phyloP scores from a whole-genome alignment of 1,140 invertebrate genomes.

The Caerostris darwini region DNA sequence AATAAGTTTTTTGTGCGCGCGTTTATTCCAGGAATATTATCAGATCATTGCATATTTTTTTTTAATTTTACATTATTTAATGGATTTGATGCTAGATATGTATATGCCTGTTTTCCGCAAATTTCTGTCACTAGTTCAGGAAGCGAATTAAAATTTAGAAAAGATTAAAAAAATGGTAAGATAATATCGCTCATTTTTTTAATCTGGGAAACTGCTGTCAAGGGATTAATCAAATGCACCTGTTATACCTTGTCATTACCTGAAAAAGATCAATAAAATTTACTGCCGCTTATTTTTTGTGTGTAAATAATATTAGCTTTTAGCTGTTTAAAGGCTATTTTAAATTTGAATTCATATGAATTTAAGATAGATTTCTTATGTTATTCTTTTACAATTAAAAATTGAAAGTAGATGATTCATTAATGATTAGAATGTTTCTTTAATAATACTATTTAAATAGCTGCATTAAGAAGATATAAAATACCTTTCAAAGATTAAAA shows the following conservation, averaged over 20 bases:
- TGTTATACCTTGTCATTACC: constrained; percentile 11
- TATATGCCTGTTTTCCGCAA: background rate
- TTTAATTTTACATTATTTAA: background rate
- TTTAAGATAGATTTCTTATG: too few relatives aligned
- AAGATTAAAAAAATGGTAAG: background rate
- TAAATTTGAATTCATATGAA: too few relatives aligned
- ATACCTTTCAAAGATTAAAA: too few relatives aligned
- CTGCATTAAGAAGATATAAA: too few relatives aligned
- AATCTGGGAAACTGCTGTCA: background rate
- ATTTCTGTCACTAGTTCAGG: background rate
- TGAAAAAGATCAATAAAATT: constrained; percentile 9
- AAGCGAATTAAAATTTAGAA: constrained; percentile 13
- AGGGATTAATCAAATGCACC: constrained; percentile 13
- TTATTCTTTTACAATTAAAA: too few relatives aligned
- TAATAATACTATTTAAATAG: too few relatives aligned
- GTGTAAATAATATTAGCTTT: too few relatives aligned
- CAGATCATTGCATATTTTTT: background rate
- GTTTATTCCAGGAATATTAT: background rate
- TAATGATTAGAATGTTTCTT: too few relatives aligned
- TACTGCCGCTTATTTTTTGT: too few relatives aligned
- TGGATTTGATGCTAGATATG: background rate
- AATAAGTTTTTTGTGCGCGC: background rate
- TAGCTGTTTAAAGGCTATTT: too few relatives aligned
- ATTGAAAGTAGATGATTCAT: too few relatives aligned
- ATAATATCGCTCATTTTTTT: background rate